Percentiles rank a stretch among this genome's conserved stretches.
phyloP scores from a whole-genome alignment of 2,888 invertebrate species.

The Scaptomyza tumidula region DNA sequence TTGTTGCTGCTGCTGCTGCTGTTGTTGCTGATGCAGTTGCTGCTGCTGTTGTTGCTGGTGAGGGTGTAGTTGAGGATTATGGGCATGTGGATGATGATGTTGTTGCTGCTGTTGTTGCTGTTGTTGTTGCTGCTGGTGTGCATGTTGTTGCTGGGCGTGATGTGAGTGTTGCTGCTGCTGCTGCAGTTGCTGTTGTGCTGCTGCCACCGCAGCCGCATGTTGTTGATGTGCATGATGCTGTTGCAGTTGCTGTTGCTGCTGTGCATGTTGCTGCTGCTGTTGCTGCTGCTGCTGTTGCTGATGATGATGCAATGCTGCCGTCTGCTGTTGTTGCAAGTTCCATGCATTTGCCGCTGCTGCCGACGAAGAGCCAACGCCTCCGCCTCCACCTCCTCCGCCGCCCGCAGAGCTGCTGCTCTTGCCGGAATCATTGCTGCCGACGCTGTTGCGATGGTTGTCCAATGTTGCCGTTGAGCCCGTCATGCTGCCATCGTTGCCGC shows the following conservation, averaged over 20 bases:
- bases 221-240: slow-evolving; percentile 68
- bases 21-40: slow-evolving; percentile 67
- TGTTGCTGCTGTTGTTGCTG: slow-evolving; percentile 59
- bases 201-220: slow-evolving; percentile 67
- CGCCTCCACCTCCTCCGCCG: not conserved
- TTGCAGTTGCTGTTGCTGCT: slow-evolving; percentile 74
- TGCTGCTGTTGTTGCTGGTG: slow-evolving; percentile 65
- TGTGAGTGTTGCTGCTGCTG: slow-evolving; percentile 66
- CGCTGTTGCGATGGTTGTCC: slow-evolving; percentile 49
- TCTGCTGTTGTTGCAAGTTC: slow-evolving; percentile 57
- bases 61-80: slow-evolving; percentile 41
- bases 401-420: slow-evolving; percentile 38
- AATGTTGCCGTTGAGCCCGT: slow-evolving; percentile 49
- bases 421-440: slow-evolving; percentile 49
- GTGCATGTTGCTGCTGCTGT: slow-evolving; percentile 72
- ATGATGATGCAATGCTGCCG: slow-evolving; percentile 54
- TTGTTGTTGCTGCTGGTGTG: slow-evolving; percentile 66
- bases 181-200: slow-evolving; percentile 58
- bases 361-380: slow-evolving; percentile 29
- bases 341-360: slow-evolving; percentile 56
- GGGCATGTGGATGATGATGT: slow-evolving; percentile 60
- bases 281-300: slow-evolving; percentile 56
- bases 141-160: slow-evolving; percentile 68
- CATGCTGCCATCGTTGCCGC: slow-evolving; percentile 66
- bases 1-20: slow-evolving; percentile 61